A percentile compares a stretch with the other conserved stretches of the same genome.
Evolutionary conservation across 2,888 invertebrate species (phyloP).

Genomic region (Drosophila mettleri): DNA sequence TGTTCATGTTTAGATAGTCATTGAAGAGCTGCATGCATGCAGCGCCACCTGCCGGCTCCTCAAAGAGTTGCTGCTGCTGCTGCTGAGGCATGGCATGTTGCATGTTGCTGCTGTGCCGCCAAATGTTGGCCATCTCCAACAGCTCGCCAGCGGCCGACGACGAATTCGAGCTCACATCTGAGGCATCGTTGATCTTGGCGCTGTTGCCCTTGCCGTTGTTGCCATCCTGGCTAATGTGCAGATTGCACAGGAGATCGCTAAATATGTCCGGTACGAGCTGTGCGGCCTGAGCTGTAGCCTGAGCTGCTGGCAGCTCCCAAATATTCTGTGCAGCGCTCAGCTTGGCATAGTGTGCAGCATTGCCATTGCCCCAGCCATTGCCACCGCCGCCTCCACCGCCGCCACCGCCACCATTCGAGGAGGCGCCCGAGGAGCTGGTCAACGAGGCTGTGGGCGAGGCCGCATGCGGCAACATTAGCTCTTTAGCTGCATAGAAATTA

Average conservation of each 20-base stretch:
- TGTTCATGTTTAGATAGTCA: conserved; percentile 88
- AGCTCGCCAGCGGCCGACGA: conserved; percentile 69
- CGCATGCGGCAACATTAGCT: conserved; percentile 55
- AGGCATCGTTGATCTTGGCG: conserved; percentile 50
- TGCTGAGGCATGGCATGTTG: conserved; percentile 29
- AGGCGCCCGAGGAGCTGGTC: conserved; percentile 69
- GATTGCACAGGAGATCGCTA: conserved; percentile 84
- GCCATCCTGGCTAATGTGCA: conserved; percentile 64
- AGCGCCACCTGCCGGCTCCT: conserved; percentile 59
- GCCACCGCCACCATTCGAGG: conserved; percentile 53
- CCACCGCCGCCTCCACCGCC: neutral
- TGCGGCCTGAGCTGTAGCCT: conserved; percentile 14
- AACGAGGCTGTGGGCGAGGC: conserved; percentile 81
- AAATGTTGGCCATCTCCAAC: conserved; percentile 67
- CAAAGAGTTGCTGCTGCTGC: conserved; percentile 47
- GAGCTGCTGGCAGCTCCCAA: conserved; percentile 76
- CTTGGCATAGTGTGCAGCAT: conserved; percentile 71
- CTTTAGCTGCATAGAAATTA: conserved; percentile 55
- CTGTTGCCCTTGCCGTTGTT: conserved; percentile 14
- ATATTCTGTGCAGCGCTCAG: conserved; percentile 76
- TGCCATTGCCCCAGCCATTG: conserved; percentile 40
- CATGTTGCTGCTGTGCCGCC: conserved; percentile 58
- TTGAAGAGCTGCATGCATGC: conserved; percentile 88
- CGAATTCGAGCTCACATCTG: conserved; percentile 79
- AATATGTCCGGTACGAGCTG: conserved; percentile 74